These are phyloP conservation scores for Xestoiulus laeticollis DNA, from an alignment of 2,888 invertebrate genomes.

Conservation along the genomic window DNA sequence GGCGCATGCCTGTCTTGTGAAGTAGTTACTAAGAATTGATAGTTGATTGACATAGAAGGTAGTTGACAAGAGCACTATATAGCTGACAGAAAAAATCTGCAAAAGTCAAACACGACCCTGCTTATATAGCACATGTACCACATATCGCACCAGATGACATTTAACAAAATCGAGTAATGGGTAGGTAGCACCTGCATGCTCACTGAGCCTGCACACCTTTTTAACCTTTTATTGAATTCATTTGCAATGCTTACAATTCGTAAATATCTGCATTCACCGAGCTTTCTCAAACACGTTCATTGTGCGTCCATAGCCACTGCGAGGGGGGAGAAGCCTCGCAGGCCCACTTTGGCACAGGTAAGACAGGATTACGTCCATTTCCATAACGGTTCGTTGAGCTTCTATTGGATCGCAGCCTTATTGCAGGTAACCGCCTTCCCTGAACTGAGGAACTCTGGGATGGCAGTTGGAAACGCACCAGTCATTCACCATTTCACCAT, in stretches of 20 bases:
- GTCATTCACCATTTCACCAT: background rate
- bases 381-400: background rate
- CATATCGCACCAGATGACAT: too few species aligned
- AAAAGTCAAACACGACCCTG: too few species aligned
- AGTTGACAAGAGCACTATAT: too few species aligned
- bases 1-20: too few species aligned
- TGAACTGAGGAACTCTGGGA: slow-evolving; percentile 20
- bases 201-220: background rate
- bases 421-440: background rate
- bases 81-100: too few species aligned
- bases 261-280: background rate
- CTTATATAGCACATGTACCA: too few species aligned
- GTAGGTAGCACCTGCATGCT: background rate
- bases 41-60: too few species aligned
- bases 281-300: background rate
- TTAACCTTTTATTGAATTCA: background rate
- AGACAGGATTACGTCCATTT: background rate
- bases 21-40: too few species aligned
- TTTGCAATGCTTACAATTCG: background rate
- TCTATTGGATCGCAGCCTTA: background rate
- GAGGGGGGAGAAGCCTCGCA: background rate
- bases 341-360: background rate
- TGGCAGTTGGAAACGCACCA: background rate
- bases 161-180: too few species aligned
- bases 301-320: background rate